Evolutionary conservation across 2,797 vertebrate genomes (phyloP).

Genomic region (Trichosurus vulpecula): DNA sequence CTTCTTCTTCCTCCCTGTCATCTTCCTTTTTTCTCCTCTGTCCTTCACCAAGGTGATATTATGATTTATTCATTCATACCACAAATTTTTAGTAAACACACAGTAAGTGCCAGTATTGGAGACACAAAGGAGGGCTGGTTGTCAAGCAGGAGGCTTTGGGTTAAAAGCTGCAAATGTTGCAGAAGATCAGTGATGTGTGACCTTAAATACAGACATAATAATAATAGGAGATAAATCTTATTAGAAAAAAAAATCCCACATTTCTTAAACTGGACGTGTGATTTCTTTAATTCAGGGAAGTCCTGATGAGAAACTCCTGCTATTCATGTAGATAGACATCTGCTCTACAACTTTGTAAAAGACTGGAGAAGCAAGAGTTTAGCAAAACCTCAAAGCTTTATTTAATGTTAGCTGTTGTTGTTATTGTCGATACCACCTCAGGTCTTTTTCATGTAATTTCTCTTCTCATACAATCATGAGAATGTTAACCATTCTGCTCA

Average conservation of each 20-base stretch:
- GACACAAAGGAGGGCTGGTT: background rate
- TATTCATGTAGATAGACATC: background rate
- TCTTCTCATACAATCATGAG: background rate
- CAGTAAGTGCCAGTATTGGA: background rate
- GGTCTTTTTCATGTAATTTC: background rate
- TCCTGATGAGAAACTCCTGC: background rate
- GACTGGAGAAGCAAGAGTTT: background rate
- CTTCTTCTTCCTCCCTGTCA: background rate
- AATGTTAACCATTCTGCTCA: background rate
- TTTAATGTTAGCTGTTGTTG: background rate
- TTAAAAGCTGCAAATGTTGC: background rate
- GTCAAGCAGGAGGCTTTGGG: background rate
- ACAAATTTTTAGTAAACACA: background rate
- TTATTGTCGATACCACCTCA: background rate
- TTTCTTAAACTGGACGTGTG: background rate
- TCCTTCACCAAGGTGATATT: background rate
- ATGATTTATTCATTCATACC: background rate
- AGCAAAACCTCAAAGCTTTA: background rate
- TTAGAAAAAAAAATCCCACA: no score
- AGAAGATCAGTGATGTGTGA: background rate
- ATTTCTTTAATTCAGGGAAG: background rate
- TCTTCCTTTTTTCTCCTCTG: no score
- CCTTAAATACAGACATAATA: background rate
- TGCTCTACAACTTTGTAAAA: background rate
- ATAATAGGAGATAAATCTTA: background rate